These are phyloP conservation scores for Spodoptera frugiperda DNA, from an alignment of 1,140 invertebrate genomes.

Conservation along the genomic window DNA sequence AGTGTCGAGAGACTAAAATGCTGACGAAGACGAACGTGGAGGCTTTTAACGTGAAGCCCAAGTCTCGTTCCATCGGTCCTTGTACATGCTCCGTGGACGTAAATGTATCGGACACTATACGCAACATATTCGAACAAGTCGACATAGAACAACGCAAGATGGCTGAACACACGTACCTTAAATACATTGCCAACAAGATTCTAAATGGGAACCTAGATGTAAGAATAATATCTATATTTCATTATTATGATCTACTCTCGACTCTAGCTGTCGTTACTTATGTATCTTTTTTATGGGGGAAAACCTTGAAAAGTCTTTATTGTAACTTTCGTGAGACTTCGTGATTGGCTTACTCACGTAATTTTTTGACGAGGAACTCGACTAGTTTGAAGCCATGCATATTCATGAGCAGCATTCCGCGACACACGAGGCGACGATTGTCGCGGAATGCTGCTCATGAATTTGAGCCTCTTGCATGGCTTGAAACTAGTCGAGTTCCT, in stretches of 20 bases:
- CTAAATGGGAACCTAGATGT: constrained; percentile 71
- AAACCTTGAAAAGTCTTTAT: too few relatives aligned
- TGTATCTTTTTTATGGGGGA: too few relatives aligned
- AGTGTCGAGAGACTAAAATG: constrained; percentile 60
- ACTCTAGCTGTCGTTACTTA: background rate
- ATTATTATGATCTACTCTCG: background rate
- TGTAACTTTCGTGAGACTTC: too few relatives aligned
- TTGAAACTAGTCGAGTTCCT: too few relatives aligned
- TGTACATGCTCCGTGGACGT: constrained; percentile 77
- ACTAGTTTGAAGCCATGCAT: too few relatives aligned
- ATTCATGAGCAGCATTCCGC: too few relatives aligned
- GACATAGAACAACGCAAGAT: constrained; percentile 74
- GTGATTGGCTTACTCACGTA: too few relatives aligned
- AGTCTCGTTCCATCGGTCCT: constrained; percentile 62
- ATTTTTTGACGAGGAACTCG: too few relatives aligned
- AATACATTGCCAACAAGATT: constrained; percentile 78
- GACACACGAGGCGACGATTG: too few relatives aligned
- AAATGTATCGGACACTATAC: constrained; percentile 77
- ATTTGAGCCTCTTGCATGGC: too few relatives aligned
- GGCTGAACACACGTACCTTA: constrained; percentile 75
- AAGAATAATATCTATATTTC: constrained; percentile 37
- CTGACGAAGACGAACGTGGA: constrained; percentile 76
- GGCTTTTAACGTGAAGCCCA: constrained; percentile 75
- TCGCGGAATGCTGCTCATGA: too few relatives aligned
- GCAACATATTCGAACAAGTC: constrained; percentile 81